Evolutionary conservation across 1,140 invertebrate genomes (phyloP).

Genomic region (Zaprionus lachaisei): DNA sequence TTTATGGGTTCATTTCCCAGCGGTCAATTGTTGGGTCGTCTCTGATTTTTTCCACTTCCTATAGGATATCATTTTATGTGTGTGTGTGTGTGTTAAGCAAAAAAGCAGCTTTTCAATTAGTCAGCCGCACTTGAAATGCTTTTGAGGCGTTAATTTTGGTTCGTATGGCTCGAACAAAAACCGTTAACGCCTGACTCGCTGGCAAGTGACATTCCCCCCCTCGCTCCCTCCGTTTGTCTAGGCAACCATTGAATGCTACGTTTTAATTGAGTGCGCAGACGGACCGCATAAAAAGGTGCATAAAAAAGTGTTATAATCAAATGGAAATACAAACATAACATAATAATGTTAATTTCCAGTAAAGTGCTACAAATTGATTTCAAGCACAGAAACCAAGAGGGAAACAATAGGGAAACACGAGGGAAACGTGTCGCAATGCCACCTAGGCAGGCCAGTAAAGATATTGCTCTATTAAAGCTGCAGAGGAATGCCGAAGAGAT

Average conservation of each 20-base stretch:
- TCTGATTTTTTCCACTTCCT: slow-evolving; percentile 71
- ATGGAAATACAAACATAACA: slow-evolving; percentile 45
- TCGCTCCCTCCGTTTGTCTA: slow-evolving; percentile 9
- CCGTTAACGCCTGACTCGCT: slow-evolving; percentile 56
- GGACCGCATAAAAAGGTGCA: slow-evolving; percentile 48
- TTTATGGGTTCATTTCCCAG: slow-evolving; percentile 84
- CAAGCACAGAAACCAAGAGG: slow-evolving; percentile 36
- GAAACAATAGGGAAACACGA: slow-evolving; percentile 11
- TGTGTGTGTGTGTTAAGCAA: slow-evolving; percentile 9
- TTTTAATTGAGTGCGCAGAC: slow-evolving; percentile 76
- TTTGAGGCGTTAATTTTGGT: slow-evolving; percentile 77
- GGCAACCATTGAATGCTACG: slow-evolving; percentile 33
- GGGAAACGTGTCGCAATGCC: slow-evolving; percentile 30
- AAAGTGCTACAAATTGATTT: slow-evolving; percentile 81
- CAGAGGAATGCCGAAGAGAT: background rate
- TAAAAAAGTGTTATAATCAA: slow-evolving; percentile 47
- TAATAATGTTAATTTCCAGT: slow-evolving; percentile 72
- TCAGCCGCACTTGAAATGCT: slow-evolving; percentile 76
- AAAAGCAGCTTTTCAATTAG: slow-evolving; percentile 76
- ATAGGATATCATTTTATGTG: slow-evolving; percentile 20
- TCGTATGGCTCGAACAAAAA: slow-evolving; percentile 54
- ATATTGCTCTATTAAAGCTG: slow-evolving; percentile 32
- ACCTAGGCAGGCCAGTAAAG: slow-evolving; percentile 39
- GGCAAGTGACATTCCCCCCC: slow-evolving; percentile 67
- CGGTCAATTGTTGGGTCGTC: slow-evolving; percentile 81